Conservation (phyloP, 2,797 vertebrate genomes). For the Natrix natrix region DNA sequence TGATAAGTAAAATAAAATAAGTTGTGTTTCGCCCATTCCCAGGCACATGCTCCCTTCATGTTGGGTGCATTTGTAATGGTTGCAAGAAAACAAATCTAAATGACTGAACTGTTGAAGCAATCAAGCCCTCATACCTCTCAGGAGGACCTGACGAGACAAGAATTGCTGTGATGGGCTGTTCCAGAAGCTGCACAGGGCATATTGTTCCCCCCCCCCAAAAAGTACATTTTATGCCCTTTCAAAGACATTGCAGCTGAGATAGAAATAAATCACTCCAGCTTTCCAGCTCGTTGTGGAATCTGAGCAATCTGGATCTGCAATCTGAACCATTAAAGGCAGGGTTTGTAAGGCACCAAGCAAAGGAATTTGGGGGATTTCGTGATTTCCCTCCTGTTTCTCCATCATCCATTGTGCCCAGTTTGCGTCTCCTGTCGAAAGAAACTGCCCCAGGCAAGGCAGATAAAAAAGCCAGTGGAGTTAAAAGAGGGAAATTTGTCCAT, state of each 20-base stretch:
- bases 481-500: background rate
- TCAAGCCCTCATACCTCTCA: background rate
- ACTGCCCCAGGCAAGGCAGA: background rate
- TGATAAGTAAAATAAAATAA: background rate
- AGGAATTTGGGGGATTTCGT: background rate
- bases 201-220: background rate
- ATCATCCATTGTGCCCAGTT: background rate
- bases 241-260: background rate
- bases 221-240: background rate
- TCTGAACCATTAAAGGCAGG: background rate
- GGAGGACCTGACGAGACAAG: background rate
- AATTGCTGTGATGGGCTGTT: background rate
- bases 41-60: background rate
- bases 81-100: background rate
- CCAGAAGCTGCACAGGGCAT: background rate
- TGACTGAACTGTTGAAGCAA: background rate
- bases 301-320: background rate
- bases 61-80: background rate
- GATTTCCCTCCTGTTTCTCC: background rate
- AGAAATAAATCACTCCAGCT: background rate
- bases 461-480: background rate
- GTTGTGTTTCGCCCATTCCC: background rate
- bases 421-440: background rate
- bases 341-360: background rate
- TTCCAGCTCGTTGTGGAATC: background rate